Percentiles rank a stretch among this genome's conserved stretches.
Evolutionary conservation across 2,797 vertebrate species (phyloP).

Genomic region (Notoglanidium macrostoma): DNA sequence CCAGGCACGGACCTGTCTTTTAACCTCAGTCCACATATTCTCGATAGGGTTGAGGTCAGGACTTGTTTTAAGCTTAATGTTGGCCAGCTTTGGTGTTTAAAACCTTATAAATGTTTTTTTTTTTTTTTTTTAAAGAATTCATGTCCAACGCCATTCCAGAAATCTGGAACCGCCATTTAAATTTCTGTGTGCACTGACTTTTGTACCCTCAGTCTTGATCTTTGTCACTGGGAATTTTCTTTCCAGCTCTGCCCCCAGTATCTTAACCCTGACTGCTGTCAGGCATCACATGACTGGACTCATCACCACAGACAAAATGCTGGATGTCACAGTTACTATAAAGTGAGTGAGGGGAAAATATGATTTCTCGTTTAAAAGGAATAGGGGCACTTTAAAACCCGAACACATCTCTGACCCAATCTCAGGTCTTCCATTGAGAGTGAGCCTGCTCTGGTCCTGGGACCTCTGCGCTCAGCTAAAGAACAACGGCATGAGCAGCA

Average conservation of each 20-base stretch:
- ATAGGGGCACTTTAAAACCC: neutral
- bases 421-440: constrained; percentile 95
- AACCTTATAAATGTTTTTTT: neutral
- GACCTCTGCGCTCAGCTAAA: constrained; percentile 84
- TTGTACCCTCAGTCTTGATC: neutral
- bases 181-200: neutral
- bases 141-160: neutral
- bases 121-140: too few species aligned
- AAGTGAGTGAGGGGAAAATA: constrained; percentile 78
- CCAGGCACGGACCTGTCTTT: too few species aligned
- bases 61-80: too few species aligned
- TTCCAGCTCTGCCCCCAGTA: constrained; percentile 89
- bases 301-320: constrained; percentile 91
- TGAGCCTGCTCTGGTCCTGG: constrained; percentile 92
- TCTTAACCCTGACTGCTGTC: constrained; percentile 93
- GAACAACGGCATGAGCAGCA: constrained; percentile 87
- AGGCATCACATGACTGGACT: constrained; percentile 94
- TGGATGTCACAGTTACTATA: constrained; percentile 94
- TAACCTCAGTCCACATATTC: too few species aligned
- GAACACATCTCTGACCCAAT: fast-evolving
- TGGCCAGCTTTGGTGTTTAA: neutral
- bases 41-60: too few species aligned
- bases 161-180: neutral
- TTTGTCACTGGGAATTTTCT: neutral
- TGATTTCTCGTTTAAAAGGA: neutral